Evolutionary conservation across 2,797 vertebrate genomes (phyloP), one percentile per base, ranked within the genome.

Genomic region (Eospalax fontanierii): DNA sequence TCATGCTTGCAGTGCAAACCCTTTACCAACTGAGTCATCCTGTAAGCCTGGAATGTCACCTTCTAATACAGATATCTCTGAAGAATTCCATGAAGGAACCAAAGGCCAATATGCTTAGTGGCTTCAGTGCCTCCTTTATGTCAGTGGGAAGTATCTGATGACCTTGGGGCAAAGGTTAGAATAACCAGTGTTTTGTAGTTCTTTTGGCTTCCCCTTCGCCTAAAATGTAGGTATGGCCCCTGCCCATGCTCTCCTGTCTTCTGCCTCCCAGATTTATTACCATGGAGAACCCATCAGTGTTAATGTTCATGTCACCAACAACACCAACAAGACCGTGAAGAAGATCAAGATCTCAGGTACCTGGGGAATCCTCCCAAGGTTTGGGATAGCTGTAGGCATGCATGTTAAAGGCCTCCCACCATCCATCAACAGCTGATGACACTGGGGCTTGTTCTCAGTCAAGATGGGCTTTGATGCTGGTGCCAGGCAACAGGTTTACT

Each of bases 251-350:
- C 14, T 19, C 15, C 22, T 26, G 78, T 61, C 50, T 83, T 26
- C 30, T 33, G 1, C 28, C 86, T 81, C 61, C 76, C 96, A 99
- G 99, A 99, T 99, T 95, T 99, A 99, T 95, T 99, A 99, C 97
- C 99, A 99, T 0, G 99, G 99, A 0, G 99, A 99, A n/a, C 99
- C 99, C 5, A 99, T 99, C 98, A 99, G 99, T 0, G 99, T 99
- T 84, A 99, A 99, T 0, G 99, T 99, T 22, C 99, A 99, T 0
- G 99, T 99, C 97, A 99, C 99, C 94, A 99, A 99, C 98, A 99
- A 99, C 98, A 99, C 99, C 97, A 99, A 99, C 98, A 99, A 99
- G 98, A 99, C 98, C 0, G 99, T 99, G 97, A 99, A 99, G 98
- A 99, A 99, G 98, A 99, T 99, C 93, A 99, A 99, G 97, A 99